Evolutionary conservation across 2,113 vertebrate species (phyloP).

Genomic region (Geococcyx californianus): DNA sequence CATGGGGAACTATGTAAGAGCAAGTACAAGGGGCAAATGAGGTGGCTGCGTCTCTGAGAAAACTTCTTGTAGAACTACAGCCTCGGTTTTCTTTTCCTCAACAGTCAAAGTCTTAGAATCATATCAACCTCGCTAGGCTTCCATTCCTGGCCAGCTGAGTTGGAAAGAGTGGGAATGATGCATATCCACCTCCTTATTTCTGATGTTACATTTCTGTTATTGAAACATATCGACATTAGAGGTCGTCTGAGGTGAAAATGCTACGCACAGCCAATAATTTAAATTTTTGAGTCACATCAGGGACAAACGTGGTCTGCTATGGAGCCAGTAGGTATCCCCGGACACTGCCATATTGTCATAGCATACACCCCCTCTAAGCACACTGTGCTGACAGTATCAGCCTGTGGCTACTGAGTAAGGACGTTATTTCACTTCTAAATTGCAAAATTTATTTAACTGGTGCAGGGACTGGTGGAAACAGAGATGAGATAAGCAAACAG

Average conservation of each 20-base stretch:
- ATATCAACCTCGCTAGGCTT: background rate
- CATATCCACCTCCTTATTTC: background rate
- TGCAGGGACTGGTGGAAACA: background rate
- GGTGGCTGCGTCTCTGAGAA: background rate
- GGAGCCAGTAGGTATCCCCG: background rate
- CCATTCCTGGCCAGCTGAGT: background rate
- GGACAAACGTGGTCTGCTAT: background rate
- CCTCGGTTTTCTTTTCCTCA: background rate
- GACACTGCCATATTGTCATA: background rate
- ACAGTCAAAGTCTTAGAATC: background rate
- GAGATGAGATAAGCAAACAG: background rate
- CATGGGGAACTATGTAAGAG: background rate
- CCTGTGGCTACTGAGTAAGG: background rate
- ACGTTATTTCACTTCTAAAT: background rate
- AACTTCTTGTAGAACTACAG: too few relatives aligned
- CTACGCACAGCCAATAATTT: background rate
- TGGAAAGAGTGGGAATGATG: background rate
- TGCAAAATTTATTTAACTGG: background rate
- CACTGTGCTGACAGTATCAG: background rate
- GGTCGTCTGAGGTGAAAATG: background rate
- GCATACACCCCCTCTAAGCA: background rate
- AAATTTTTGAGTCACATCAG: background rate
- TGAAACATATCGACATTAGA: background rate
- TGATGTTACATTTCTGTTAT: background rate
- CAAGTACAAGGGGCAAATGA: background rate